Percentiles rank a stretch among this genome's conserved stretches.
phyloP scores from a whole-genome alignment of 2,113 vertebrate genomes.

The Crypturellus undulatus region DNA sequence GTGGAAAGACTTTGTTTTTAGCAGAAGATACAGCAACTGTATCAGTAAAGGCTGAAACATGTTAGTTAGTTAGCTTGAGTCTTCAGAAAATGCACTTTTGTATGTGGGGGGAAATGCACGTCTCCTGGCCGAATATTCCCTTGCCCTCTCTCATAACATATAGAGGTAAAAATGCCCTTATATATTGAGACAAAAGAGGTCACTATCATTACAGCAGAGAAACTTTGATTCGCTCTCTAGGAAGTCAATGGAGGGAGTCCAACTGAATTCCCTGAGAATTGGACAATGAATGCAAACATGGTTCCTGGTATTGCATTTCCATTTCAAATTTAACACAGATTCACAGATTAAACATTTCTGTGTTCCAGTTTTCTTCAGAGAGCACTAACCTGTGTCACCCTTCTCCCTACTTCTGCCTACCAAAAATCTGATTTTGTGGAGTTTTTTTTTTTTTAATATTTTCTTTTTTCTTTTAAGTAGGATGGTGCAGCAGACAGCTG shows the following conservation, averaged over 20 bases:
- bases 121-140: background rate
- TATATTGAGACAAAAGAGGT: background rate
- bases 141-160: background rate
- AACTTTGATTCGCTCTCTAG: background rate
- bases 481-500: background rate
- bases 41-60: background rate
- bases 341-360: slow-evolving; percentile 3
- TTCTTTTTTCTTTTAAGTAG: background rate
- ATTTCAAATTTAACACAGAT: slow-evolving; percentile 3
- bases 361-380: slow-evolving; percentile 21
- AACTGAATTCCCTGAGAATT: background rate
- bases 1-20: background rate
- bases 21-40: background rate
- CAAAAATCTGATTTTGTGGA: slow-evolving; percentile 22
- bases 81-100: background rate
- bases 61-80: background rate
- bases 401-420: slow-evolving; percentile 29
- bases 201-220: background rate
- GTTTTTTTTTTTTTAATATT: background rate
- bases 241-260: background rate
- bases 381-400: background rate
- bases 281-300: background rate
- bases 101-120: background rate
- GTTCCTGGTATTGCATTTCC: background rate
- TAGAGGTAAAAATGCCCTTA: background rate